Evolutionary conservation across 2,888 invertebrate species (phyloP), one percentile per base, ranked within the genome.

Genomic region (Diadegma fenestrale): DNA sequence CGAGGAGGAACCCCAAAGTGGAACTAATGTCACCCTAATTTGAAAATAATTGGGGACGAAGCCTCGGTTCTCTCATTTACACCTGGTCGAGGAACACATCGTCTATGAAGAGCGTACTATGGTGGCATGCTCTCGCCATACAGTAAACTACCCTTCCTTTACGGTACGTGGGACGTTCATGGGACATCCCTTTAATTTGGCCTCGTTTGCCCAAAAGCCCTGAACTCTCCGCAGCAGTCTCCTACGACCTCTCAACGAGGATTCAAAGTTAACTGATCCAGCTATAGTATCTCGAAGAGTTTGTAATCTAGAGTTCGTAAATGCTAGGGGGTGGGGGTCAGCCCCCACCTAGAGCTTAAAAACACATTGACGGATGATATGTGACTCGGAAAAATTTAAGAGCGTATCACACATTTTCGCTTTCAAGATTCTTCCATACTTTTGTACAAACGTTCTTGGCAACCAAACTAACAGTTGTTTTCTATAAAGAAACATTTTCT

Each of bases 151-250:
- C 51, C 26, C 68, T 64, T 22, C 41, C 41, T 71, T 22, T 19
- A 54, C 43, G 30, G 26, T 54, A 64, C 30, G 33, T 41, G 63
- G 69, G 43, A 75, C 68, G 71, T 78, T 80, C 61, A 43, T 68
- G 68, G 80, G 75, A 69, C 80, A 75, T 83, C 83, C 83, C 83
- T 80, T 79, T 83, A 83, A 83, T 83, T 83, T 83, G 73, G 80
- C 64, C 75, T 80, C 83, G 80, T 80, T 83, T 83, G 63, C 79
- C 63, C 63, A 45, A 54, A 83, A 79, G 63, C 69, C 69, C 73
- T 45, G n/a, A 80, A 80, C 61, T 73, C 54, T 33, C 43, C 80
- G 37, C 37, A 37, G 37, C 37, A 33, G 19, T 30, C 72, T 66
- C 64, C 54, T 19, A 51, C 72, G 26, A 45, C 73, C 72, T 79